Conservation (phyloP, 2,797 vertebrate genomes). For the Schizothorax lantsangensis region DNA sequence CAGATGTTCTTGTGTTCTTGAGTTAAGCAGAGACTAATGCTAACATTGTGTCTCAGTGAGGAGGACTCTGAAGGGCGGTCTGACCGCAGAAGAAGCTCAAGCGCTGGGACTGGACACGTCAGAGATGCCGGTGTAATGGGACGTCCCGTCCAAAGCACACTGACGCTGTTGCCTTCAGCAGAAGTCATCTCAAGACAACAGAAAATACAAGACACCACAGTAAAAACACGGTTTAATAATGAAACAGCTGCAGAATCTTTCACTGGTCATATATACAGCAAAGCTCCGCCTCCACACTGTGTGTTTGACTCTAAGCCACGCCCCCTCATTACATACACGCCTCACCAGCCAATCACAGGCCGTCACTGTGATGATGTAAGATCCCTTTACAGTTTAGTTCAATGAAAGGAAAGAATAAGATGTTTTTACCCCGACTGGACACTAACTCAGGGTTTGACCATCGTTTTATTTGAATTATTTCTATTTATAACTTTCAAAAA, state of each 20-base stretch:
- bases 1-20: neutral
- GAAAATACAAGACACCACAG: neutral
- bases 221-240: neutral
- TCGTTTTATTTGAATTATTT: neutral
- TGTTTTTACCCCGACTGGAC: neutral
- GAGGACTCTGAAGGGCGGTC: constrained; percentile 91
- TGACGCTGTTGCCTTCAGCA: neutral
- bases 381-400: neutral
- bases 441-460: constrained; percentile 28
- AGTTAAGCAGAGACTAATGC: neutral
- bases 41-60: constrained; percentile 78
- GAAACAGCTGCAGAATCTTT: neutral
- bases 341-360: constrained; percentile 48
- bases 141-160: neutral
- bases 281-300: neutral
- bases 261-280: neutral
- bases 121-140: constrained; percentile 83
- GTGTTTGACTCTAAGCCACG: neutral
- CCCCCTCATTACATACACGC: constrained; percentile 3
- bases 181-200: constrained; percentile 10
- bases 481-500: constrained; percentile 17
- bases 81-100: constrained; percentile 92
- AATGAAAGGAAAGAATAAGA: neutral
- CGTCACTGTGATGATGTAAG: constrained; percentile 6
- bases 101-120: constrained; percentile 89